A percentile compares a stretch with the other conserved stretches of the same genome.
These are phyloP conservation scores for Atta colombica DNA, from an alignment of 1,140 invertebrate genomes.

Conservation along the genomic window DNA sequence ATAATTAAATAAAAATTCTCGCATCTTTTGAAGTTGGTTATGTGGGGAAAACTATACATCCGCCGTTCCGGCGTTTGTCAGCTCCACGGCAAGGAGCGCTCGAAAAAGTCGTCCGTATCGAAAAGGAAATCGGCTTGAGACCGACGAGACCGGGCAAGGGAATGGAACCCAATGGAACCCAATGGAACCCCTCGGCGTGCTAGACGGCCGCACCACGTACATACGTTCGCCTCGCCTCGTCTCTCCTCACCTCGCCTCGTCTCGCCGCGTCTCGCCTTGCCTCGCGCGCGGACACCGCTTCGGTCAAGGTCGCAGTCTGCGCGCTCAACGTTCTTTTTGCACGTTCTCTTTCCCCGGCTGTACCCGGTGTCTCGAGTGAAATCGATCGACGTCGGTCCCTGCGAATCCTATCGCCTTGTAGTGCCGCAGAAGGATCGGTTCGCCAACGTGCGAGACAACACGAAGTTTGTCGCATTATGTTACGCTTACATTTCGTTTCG, in stretches of 20 bases:
- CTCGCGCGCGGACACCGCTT: conserved; percentile 72
- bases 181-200: conserved; percentile 64
- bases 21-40: neutral
- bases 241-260: conserved; percentile 33
- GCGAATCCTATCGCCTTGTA: neutral
- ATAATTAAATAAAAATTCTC: neutral
- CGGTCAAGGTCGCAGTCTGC: conserved; percentile 78
- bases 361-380: conserved; percentile 69
- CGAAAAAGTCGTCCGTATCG: conserved; percentile 50
- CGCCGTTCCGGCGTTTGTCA: neutral
- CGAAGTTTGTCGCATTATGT: neutral
- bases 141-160: conserved; percentile 43
- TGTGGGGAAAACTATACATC: neutral
- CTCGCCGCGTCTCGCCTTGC: conserved; percentile 25
- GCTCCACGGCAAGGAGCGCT: neutral
- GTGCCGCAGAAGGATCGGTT: neutral
- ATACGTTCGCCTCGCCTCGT: conserved; percentile 40
- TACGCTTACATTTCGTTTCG: neutral
- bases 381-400: conserved; percentile 15
- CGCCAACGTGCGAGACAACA: neutral
- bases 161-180: conserved; percentile 55
- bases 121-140: conserved; percentile 50
- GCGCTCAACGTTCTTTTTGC: conserved; percentile 76
- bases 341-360: conserved; percentile 74
- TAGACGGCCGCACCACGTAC: conserved; percentile 57